Base-by-base conservation (phyloP, 2,113 vertebrate genomes). In the Sprattus sprattus region DNA sequence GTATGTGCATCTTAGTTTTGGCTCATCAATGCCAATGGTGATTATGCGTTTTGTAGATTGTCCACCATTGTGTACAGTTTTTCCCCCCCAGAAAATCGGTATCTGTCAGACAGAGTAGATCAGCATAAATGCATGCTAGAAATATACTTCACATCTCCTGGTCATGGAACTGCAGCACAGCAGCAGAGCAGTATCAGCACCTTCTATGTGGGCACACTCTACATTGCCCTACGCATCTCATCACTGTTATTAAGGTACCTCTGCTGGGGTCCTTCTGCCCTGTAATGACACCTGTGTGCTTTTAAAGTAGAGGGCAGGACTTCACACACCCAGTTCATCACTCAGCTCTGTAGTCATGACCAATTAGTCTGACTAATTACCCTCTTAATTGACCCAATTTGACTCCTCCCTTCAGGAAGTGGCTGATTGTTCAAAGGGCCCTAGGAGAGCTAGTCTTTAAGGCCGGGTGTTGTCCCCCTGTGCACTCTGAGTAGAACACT, bases 321-420 rank as follows among this genome's bases (percentile, higher is more conserved):
- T 32, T 39, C 32, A 78, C 71, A 78, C 71, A 32, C 71, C 71
- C 71, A 78, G 71, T 39, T 32, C 2, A 32, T 39, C 71, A 44
- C 71, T 78, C 15, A 0, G 28, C 67, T 78, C 71, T 78, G 64
- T 67, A 67, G 10, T 67, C 32, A 78, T 32, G 39, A 78, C 11
- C 32, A 78, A 78, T 78, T 78, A 78, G 71, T 78, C 71, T 78
- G 71, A 78, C 71, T 78, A 78, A 78, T 78, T 78, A 16, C 71
- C 28, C 71, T 32, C 15, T 32, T 78, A 78, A 78, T 78, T 78
- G 71, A 32, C 28, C 32, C 71, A 32, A 78, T 16, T 39, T 16
- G 10, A 78, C 28, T 78, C 25, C 71, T 15, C 10, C 10, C 39
- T 32, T 78, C 13, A 78, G 22, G 64, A 71, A 71, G 71, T 32